phyloP scores from a whole-genome alignment of 2,113 vertebrate species.

The Brachypodius melanocephalos region DNA sequence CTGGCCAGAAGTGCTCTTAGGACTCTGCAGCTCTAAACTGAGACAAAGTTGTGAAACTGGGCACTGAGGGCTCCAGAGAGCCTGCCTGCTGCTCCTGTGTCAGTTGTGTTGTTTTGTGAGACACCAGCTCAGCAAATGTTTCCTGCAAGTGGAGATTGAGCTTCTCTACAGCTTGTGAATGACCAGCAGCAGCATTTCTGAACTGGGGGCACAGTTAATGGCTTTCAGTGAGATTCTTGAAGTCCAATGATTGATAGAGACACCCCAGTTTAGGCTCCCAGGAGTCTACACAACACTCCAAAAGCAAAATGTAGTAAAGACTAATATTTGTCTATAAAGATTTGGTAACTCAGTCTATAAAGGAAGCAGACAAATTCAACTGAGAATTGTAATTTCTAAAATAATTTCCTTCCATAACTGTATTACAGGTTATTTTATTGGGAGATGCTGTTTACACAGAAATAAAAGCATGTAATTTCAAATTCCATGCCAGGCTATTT shows the following conservation, averaged over 20 bases:
- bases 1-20: neutral
- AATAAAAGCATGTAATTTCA: constrained; percentile 2
- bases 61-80: neutral
- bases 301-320: neutral
- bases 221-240: neutral
- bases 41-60: neutral
- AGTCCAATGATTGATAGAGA: neutral
- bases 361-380: neutral
- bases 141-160: neutral
- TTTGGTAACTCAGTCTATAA: neutral
- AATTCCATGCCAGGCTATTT: neutral
- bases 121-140: neutral
- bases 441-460: neutral
- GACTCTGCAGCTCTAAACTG: neutral
- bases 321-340: neutral
- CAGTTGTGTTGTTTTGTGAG: neutral
- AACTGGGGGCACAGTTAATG: neutral
- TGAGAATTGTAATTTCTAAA: constrained; percentile 10
- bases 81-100: neutral
- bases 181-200: neutral
- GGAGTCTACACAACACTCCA: neutral
- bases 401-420: neutral
- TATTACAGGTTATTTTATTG: constrained; percentile 5
- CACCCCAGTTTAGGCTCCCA: neutral
- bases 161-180: neutral